Evolutionary conservation across 2,113 vertebrate genomes (phyloP).

Genomic region (Rhinichthys klamathensis): DNA sequence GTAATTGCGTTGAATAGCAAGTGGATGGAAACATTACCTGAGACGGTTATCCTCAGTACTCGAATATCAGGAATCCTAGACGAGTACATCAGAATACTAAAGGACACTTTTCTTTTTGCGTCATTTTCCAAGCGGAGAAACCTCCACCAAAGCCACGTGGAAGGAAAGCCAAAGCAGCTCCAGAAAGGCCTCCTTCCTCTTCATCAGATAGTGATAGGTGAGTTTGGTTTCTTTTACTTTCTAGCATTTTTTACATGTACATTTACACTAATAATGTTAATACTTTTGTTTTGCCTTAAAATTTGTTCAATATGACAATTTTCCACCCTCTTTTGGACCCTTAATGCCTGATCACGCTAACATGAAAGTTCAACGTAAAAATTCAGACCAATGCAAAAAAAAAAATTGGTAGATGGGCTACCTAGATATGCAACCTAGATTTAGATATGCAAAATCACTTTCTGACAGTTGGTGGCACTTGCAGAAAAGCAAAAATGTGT

Average conservation of each 20-base stretch:
- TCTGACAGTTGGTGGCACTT: too few relatives aligned
- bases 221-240: slow-evolving; percentile 22
- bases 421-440: too few relatives aligned
- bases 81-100: slow-evolving; percentile 15
- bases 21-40: not conserved
- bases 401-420: too few relatives aligned
- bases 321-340: too few relatives aligned
- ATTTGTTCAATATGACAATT: too few relatives aligned
- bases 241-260: too few relatives aligned
- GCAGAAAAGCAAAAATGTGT: too few relatives aligned
- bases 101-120: not conserved
- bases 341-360: too few relatives aligned
- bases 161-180: slow-evolving; percentile 83
- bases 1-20: not conserved
- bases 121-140: slow-evolving; percentile 75
- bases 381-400: too few relatives aligned
- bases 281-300: not conserved
- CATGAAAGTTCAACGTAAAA: too few relatives aligned
- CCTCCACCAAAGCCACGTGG: slow-evolving; percentile 86
- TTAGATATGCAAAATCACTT: too few relatives aligned
- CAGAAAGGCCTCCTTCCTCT: slow-evolving; percentile 76
- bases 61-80: slow-evolving; percentile 23
- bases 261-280: not conserved
- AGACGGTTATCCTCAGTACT: not conserved
- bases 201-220: slow-evolving; percentile 93